A percentile compares a stretch with the other conserved stretches of the same genome.
phyloP scores from a whole-genome alignment of 2,797 vertebrate species.

The Mormyrops boulengeri region DNA sequence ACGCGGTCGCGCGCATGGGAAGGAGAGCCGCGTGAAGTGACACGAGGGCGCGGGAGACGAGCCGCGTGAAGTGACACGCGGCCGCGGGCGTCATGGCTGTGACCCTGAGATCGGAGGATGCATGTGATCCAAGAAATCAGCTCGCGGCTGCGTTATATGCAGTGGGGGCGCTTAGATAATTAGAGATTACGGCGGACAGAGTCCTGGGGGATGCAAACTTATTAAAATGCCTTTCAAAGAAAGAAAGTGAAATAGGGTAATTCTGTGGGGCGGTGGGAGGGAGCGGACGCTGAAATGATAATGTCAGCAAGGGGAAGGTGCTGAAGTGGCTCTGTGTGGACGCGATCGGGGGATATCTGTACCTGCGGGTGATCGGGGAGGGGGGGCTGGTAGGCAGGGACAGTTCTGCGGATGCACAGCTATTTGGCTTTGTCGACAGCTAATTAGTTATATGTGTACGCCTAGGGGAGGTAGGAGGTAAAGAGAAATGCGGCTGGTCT shows the following conservation, averaged over 20 bases:
- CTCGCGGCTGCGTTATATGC: not conserved
- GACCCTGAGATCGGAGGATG: not conserved
- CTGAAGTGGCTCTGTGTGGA: conserved; percentile 7
- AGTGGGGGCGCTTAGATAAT: not conserved
- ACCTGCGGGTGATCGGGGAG: not conserved
- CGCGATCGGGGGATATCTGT: not conserved
- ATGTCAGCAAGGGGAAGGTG: conserved; percentile 12
- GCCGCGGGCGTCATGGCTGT: not conserved
- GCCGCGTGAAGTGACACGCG: not conserved
- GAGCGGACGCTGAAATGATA: not conserved
- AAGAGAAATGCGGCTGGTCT: not conserved
- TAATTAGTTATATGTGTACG: not conserved
- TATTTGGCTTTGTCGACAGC: conserved; percentile 12
- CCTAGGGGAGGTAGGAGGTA: not conserved
- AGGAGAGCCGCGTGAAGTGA: not conserved
- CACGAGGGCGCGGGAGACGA: not conserved
- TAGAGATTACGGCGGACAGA: not conserved
- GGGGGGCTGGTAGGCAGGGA: conserved; percentile 18
- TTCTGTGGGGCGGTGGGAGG: not conserved
- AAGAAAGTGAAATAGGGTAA: not conserved
- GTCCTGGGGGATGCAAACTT: not conserved
- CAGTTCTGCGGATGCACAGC: not conserved
- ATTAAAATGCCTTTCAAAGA: not conserved
- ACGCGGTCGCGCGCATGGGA: not conserved
- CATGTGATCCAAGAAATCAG: not conserved